A percentile compares a stretch with the other conserved stretches of the same genome.
phyloP scores from a whole-genome alignment of 1,140 invertebrate genomes.

The Venturia canescens region DNA sequence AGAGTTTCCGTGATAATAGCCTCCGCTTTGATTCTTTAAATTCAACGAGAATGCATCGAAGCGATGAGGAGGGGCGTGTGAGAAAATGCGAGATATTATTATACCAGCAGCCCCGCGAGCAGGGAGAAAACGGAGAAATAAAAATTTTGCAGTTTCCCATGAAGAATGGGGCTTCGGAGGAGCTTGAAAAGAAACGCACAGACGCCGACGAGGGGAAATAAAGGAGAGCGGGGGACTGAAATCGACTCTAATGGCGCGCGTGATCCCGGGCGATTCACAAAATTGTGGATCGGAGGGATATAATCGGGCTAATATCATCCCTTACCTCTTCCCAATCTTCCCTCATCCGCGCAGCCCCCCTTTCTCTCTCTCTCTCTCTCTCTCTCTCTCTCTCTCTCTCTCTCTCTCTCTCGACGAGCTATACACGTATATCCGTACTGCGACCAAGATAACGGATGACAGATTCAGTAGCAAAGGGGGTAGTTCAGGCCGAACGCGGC shows the following conservation, averaged over 20 bases:
- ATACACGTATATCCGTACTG: slow-evolving; percentile 25
- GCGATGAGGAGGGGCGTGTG: background rate
- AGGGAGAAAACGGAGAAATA: background rate
- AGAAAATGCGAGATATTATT: background rate
- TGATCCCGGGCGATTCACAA: slow-evolving; percentile 66
- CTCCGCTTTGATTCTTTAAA: background rate
- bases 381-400: slow-evolving; percentile 24
- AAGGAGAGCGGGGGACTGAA: slow-evolving; percentile 1
- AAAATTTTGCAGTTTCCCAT: no score
- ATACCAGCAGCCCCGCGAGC: background rate
- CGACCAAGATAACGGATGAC: slow-evolving; percentile 38
- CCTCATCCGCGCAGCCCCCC: slow-evolving; percentile 1
- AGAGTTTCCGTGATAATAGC: background rate
- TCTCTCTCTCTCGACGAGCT: slow-evolving; percentile 54
- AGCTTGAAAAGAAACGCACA: background rate
- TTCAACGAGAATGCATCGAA: no score
- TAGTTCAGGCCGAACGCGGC: slow-evolving; percentile 44
- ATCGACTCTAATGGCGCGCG: slow-evolving; percentile 62
- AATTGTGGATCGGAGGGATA: slow-evolving; percentile 65
- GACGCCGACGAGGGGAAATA: background rate
- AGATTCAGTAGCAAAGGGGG: slow-evolving; percentile 41
- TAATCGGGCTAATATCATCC: slow-evolving; percentile 68
- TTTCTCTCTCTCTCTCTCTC: slow-evolving; percentile 26
- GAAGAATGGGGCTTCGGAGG: background rate
- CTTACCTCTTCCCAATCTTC: slow-evolving; percentile 48